phyloP scores from a whole-genome alignment of 2,113 vertebrate genomes.

The Poeciliopsis occidentalis region DNA sequence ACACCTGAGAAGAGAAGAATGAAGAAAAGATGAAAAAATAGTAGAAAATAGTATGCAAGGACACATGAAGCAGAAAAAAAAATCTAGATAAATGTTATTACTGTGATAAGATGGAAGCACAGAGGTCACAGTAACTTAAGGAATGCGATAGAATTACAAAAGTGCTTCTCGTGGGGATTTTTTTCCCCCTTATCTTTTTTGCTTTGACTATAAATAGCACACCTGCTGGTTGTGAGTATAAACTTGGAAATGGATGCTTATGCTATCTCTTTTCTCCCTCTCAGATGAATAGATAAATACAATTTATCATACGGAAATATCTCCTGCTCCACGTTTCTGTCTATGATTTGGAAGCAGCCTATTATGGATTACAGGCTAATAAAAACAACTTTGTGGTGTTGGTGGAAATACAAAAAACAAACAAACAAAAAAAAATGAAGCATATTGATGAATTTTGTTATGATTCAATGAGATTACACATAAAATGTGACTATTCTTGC shows the following conservation, averaged over 20 bases:
- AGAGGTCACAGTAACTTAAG: constrained; percentile 57
- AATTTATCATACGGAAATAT: neutral
- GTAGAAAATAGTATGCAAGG: constrained; percentile 7
- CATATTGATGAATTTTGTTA: too few species aligned
- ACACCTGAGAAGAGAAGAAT: neutral
- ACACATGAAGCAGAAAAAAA: constrained; percentile 1
- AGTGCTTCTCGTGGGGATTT: constrained; percentile 51
- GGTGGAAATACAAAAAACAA: too few species aligned
- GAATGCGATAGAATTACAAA: constrained; percentile 58
- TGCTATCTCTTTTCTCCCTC: neutral
- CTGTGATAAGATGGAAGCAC: constrained; percentile 32
- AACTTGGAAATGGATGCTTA: constrained; percentile 44
- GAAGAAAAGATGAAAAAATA: neutral
- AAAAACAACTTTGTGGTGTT: neutral
- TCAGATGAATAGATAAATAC: neutral
- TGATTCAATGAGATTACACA: neutral
- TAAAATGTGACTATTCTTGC: neutral
- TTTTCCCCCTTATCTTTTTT: constrained; percentile 34
- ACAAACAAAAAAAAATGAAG: neutral
- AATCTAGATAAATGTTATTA: neutral
- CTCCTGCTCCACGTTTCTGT: neutral
- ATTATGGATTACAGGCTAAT: neutral
- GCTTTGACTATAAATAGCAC: constrained; percentile 65
- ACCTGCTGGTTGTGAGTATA: constrained; percentile 29
- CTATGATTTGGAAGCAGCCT: neutral